Evolutionary conservation across 2,113 vertebrate genomes (phyloP), one percentile per base, ranked within the genome.

Genomic region (Crotalus viridis): DNA sequence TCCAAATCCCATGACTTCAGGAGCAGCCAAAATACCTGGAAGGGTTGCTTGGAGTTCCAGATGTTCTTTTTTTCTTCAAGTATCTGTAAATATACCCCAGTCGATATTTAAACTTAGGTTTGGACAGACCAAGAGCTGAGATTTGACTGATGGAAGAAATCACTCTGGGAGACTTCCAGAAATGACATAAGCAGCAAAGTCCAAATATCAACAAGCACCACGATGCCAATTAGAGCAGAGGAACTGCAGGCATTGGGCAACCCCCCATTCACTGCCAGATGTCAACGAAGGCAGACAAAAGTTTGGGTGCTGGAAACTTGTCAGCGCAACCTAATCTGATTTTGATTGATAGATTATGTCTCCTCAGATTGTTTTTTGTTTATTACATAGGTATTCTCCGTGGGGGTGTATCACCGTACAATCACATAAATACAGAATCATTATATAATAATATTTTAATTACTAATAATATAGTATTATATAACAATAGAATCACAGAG

Each of bases 181-280:
- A 56, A 89, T 93, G 9, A 61, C 56, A 91, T 17, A 24, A 95
- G 92, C 94, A 92, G 74, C 48, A 61, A 95, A 93, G 86, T 92
- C 94, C 59, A 86, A 51, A 69, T 39, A 81, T 39, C 69, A 81
- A 81, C 69, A 81, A 6, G 56, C 88, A 48, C 4, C 7, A 39
- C 12, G 54, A 21, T 74, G 89, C 90, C 90, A 91, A 48, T 0
- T 81, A 21, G 69, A 81, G 1, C 33, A 39, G 90, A 93, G 90
- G 81, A 92, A 28, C 87, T 85, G 48, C 90, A 43, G 33, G 6
- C 24, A 52, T 3, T 39, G 15, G 92, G 74, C 85, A 90, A 54
- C 0, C 61, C 19, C 33, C 87, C 10, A 28, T 52, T 21, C 15
- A 61, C 92, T 88, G 48, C 81, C 92, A 4, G 87, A 92, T 85